Percentiles rank a stretch among this genome's conserved stretches.
Evolutionary conservation across 2,113 vertebrate species (phyloP).

Genomic region (Glaucidium brasilianum): DNA sequence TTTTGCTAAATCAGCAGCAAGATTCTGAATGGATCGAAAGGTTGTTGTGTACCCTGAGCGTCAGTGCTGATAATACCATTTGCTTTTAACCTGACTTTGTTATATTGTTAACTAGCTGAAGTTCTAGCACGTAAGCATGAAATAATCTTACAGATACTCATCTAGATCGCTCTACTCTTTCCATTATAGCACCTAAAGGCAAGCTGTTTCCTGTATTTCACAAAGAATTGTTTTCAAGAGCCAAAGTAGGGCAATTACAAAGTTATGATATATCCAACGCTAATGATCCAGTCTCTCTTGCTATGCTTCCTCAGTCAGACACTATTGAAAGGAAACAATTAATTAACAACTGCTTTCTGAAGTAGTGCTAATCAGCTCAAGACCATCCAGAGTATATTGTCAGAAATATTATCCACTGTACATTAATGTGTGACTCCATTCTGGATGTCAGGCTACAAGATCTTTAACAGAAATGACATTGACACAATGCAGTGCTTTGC

Average conservation of each 20-base stretch:
- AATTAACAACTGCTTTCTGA: constrained; percentile 46
- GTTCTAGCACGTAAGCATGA: neutral
- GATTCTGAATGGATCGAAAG: neutral
- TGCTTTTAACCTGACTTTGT: neutral
- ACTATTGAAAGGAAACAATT: constrained; percentile 34
- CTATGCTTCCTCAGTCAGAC: constrained; percentile 14
- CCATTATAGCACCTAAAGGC: neutral
- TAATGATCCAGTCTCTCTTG: neutral
- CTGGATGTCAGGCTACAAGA: neutral
- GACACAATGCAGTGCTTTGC: constrained; percentile 35
- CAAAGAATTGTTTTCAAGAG: constrained; percentile 2
- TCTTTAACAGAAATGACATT: constrained; percentile 27
- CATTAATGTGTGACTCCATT: neutral
- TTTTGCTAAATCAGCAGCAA: neutral
- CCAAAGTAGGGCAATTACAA: constrained; percentile 1
- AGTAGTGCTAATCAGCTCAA: constrained; percentile 25
- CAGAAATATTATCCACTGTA: constrained; percentile 22
- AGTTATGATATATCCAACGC: constrained; percentile 3
- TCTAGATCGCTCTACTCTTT: neutral
- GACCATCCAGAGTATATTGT: constrained; percentile 29
- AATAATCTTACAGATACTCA: neutral
- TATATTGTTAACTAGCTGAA: neutral
- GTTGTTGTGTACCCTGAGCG: neutral
- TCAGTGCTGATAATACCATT: neutral
- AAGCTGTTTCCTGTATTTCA: neutral